These are phyloP conservation scores for Diarsia brunnea DNA, from an alignment of 2,888 invertebrate species.

Conservation along the genomic window DNA sequence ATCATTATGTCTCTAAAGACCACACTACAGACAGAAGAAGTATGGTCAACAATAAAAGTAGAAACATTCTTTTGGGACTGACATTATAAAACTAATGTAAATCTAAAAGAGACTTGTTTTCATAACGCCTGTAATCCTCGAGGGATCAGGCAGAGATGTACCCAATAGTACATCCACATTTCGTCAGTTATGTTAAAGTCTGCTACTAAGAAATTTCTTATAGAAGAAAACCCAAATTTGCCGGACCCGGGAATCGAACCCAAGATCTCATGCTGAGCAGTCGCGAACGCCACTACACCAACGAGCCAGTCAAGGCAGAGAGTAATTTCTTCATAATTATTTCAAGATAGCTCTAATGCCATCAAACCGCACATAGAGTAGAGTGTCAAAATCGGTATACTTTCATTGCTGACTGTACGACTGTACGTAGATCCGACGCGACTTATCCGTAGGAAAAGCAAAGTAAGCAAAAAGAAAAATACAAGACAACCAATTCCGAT, in stretches of 20 bases:
- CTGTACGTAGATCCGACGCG: constrained; percentile 9
- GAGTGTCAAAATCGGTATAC: background rate
- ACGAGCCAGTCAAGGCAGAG: too few relatives aligned
- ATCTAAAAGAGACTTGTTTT: too few relatives aligned
- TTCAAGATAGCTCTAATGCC: background rate
- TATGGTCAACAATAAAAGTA: background rate
- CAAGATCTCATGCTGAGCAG: too few relatives aligned
- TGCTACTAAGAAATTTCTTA: too few relatives aligned
- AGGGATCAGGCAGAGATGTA: too few relatives aligned
- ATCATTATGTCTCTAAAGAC: constrained; percentile 1
- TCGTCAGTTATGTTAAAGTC: too few relatives aligned
- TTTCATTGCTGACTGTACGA: constrained; percentile 1
- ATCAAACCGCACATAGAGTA: background rate
- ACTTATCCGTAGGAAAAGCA: background rate
- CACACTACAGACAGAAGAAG: too few relatives aligned
- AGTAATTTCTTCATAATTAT: background rate
- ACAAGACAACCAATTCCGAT: constrained; percentile 22
- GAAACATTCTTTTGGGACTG: background rate
- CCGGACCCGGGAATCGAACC: too few relatives aligned
- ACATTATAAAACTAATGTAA: background rate
- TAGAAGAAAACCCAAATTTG: too few relatives aligned
- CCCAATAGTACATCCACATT: too few relatives aligned
- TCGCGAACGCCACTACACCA: too few relatives aligned
- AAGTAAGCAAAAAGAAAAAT: constrained; percentile 30
- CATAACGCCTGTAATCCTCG: too few relatives aligned